phyloP scores from a whole-genome alignment of 2,888 invertebrate species.

The Teleiodes luculella region DNA sequence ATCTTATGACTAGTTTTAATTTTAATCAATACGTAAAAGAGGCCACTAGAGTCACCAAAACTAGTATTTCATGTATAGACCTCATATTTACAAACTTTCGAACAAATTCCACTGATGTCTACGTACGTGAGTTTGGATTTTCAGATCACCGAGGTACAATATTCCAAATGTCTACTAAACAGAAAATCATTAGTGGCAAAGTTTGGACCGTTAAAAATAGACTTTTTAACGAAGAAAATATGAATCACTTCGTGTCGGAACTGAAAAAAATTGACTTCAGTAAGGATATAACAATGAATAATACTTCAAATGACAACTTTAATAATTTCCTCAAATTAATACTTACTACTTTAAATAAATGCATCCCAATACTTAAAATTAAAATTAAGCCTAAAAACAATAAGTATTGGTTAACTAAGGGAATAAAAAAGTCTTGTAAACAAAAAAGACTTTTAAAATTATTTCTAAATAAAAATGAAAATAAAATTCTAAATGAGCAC shows the following conservation, averaged over 20 bases:
- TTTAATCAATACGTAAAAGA: slow-evolving; percentile 1
- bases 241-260: not conserved
- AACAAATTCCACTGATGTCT: not conserved
- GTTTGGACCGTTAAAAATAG: not conserved
- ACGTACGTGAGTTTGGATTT: not conserved
- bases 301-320: not conserved
- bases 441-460: not conserved
- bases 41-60: not conserved
- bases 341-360: not conserved
- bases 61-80: not conserved
- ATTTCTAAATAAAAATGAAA: not conserved
- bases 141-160: slow-evolving; percentile 1
- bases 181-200: not conserved
- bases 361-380: not conserved
- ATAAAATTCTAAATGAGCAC: not conserved
- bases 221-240: not conserved
- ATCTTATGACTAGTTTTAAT: not conserved
- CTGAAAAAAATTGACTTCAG: not conserved
- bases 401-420: not conserved
- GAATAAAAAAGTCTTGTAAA: not conserved
- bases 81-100: slow-evolving; percentile 1
- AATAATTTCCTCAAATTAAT: not conserved
- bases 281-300: not conserved
- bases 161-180: not conserved
- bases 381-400: not conserved